phyloP scores from a whole-genome alignment of 2,113 vertebrate genomes.

The Sardina pilchardus region DNA sequence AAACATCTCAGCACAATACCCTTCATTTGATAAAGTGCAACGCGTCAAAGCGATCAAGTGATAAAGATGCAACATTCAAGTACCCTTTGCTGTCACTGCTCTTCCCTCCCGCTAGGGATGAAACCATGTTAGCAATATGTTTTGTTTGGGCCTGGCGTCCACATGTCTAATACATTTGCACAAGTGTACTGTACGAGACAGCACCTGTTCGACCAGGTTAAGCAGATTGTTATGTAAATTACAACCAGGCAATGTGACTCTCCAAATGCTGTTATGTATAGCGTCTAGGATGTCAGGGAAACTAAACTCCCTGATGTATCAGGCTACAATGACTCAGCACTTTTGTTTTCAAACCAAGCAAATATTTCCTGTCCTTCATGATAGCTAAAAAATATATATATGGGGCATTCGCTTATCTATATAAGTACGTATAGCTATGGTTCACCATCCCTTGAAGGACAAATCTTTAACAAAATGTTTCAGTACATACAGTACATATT shows the following conservation, averaged over 20 bases:
- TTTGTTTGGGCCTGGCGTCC: conserved; percentile 57
- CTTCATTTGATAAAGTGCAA: conserved; percentile 43
- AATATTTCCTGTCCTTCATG: neutral
- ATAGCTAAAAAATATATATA: neutral
- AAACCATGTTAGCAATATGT: conserved; percentile 52
- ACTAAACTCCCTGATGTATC: neutral
- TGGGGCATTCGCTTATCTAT: neutral
- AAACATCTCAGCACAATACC: neutral
- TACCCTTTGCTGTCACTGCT: conserved; percentile 24
- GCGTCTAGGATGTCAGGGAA: neutral
- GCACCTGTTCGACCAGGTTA: conserved; percentile 64
- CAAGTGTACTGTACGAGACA: conserved; percentile 66
- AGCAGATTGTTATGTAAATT: conserved; percentile 54
- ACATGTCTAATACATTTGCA: conserved; percentile 63
- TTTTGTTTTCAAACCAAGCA: neutral
- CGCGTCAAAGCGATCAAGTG: conserved; percentile 43
- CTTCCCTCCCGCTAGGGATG: conserved; percentile 49
- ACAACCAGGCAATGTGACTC: neutral
- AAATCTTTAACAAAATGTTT: neutral
- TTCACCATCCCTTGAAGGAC: neutral
- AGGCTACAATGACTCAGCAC: neutral
- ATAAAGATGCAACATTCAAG: conserved; percentile 43
- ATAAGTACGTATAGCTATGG: neutral
- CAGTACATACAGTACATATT: neutral
- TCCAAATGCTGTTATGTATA: neutral